Percentiles rank a stretch among this genome's conserved stretches.
Evolutionary conservation across 2,888 invertebrate genomes (phyloP).

Genomic region (Onthophagus sagittarius): DNA sequence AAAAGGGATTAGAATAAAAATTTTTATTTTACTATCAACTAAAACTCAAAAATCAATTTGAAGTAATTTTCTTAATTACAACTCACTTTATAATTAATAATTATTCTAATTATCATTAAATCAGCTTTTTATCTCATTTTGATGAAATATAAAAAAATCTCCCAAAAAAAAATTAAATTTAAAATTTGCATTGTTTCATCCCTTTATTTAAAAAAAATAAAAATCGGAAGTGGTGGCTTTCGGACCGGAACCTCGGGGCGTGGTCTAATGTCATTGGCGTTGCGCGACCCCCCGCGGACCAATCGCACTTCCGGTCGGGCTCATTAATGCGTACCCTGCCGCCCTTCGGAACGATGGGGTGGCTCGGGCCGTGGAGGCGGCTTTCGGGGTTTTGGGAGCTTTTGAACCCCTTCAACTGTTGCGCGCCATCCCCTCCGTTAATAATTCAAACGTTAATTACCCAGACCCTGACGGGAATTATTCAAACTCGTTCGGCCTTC

Average conservation of each 20-base stretch:
- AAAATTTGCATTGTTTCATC: no score
- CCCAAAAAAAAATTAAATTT: no score
- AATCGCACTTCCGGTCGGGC: conserved; percentile 48
- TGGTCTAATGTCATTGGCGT: conserved; percentile 46
- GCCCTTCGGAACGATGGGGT: conserved; percentile 16
- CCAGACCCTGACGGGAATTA: not conserved
- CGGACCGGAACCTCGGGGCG: conserved; percentile 40
- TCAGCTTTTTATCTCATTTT: no score
- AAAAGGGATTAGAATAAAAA: no score
- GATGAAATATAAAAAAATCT: no score
- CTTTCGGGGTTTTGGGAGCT: not conserved
- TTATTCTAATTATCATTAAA: no score
- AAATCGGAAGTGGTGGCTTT: not conserved
- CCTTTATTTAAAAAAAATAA: not conserved
- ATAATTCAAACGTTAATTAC: not conserved
- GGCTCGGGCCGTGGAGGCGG: not conserved
- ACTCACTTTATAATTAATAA: no score
- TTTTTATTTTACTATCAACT: no score
- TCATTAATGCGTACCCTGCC: not conserved
- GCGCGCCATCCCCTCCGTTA: not conserved
- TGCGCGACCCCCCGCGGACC: conserved; percentile 48
- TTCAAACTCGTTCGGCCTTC: not conserved
- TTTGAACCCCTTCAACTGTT: not conserved
- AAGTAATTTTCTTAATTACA: no score
- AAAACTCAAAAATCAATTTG: no score